phyloP scores from a whole-genome alignment of 2,888 invertebrate genomes.

The Aproaerema taeniolella region DNA sequence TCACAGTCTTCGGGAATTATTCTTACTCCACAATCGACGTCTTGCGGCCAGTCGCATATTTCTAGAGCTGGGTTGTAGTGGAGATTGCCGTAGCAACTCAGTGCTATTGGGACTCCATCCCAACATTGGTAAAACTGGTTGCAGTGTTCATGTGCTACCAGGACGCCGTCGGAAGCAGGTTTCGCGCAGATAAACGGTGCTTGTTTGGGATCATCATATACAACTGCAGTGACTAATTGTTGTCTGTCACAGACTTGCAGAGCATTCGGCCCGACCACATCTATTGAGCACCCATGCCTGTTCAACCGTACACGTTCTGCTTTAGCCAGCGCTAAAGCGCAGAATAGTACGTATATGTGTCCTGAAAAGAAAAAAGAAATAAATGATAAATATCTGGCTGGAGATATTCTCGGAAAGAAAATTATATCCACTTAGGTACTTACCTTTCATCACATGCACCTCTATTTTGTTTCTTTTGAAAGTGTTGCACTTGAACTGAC shows the following conservation, averaged over 20 bases:
- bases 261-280: conserved; percentile 2
- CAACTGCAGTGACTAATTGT: conserved; percentile 22
- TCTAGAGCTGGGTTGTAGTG: conserved; percentile 20
- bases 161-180: conserved; percentile 24
- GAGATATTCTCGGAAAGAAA: background rate
- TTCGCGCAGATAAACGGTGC: conserved; percentile 19
- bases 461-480: conserved; percentile 17
- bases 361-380: conserved; percentile 33
- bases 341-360: conserved; percentile 37
- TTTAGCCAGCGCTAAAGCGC: conserved; percentile 36
- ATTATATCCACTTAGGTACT: conserved; percentile 14
- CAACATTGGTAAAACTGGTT: conserved; percentile 34
- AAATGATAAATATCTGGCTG: background rate
- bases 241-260: conserved; percentile 31
- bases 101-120: conserved; percentile 23
- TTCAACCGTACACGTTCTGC: conserved; percentile 16
- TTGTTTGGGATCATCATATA: conserved; percentile 16
- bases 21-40: conserved; percentile 26
- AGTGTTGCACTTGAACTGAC: conserved; percentile 31
- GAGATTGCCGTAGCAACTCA: conserved; percentile 19
- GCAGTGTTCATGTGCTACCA: conserved; percentile 38
- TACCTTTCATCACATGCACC: conserved; percentile 35
- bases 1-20: conserved; percentile 29
- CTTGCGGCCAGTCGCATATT: conserved; percentile 32
- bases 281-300: conserved; percentile 26